A percentile compares a stretch with the other conserved stretches of the same genome.
These are phyloP conservation scores for Caenorhabditis sp. DNA, from an alignment of 2,888 invertebrate genomes.

Conservation along the genomic window DNA sequence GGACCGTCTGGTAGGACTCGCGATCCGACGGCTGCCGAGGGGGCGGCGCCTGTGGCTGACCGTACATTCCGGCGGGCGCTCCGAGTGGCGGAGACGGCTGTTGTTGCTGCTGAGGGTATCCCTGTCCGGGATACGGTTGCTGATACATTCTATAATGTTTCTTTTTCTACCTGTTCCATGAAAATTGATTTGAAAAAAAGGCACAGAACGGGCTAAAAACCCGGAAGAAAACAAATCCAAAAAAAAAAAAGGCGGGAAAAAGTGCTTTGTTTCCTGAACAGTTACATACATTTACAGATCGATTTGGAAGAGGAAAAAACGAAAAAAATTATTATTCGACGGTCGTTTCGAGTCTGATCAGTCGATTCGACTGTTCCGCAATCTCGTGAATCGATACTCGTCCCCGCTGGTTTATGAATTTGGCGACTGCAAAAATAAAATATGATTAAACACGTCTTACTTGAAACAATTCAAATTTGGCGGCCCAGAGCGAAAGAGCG, in stretches of 20 bases:
- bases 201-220: not conserved
- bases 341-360: slow-evolving; percentile 85
- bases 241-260: not conserved
- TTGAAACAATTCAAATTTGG: not conserved
- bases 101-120: not conserved
- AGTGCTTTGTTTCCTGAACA: too few relatives aligned
- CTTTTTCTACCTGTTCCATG: not conserved
- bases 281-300: too few relatives aligned
- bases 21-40: slow-evolving; percentile 5
- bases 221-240: not conserved
- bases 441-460: not conserved
- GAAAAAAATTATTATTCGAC: not conserved
- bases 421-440: slow-evolving; percentile 84
- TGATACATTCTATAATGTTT: not conserved
- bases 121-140: slow-evolving; percentile 1
- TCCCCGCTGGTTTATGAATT: slow-evolving; percentile 93
- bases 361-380: slow-evolving; percentile 92
- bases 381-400: slow-evolving; percentile 93
- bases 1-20: slow-evolving; percentile 50
- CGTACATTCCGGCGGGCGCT: too few relatives aligned
- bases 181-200: not conserved
- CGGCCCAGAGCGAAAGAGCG: too few relatives aligned
- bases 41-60: slow-evolving; percentile 9
- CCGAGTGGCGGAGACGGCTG: not conserved
- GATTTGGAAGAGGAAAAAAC: too few relatives aligned